Base-by-base conservation (phyloP, 2,888 invertebrate genomes). In the Steinernema carpocapsae region DNA sequence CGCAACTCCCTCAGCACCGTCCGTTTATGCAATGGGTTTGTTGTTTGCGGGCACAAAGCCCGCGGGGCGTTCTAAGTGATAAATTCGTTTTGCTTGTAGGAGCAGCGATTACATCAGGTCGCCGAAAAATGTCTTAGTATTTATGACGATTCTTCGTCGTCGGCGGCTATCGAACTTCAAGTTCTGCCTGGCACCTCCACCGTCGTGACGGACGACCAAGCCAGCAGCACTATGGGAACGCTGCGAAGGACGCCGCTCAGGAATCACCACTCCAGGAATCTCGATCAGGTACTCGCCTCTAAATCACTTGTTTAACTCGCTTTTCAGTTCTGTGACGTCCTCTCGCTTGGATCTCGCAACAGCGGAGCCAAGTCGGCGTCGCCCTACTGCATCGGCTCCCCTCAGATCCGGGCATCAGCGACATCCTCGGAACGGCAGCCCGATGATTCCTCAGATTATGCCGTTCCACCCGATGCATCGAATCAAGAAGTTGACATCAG, bases 81-180 rank as follows among this genome's bases (percentile, higher is more conserved):
- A 72, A 42, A 32, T 52, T 77, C 71, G 26, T 72, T 42, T 78
- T 37, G 10, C 26, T 48, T 37, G 73, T 71, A 83, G 84, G 84
- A 84, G 71, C 73, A 77, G 3, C 74, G 77, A 26, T 75, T 85
- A n/a, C 79, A 81, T 70, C 80, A 81, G 64, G 79, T 78, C 14
- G 85, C 85, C 17, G 83, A 84, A 29, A 81, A 83, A 26, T 85
- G 85, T 75, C 79, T 83, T 12, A 77, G 77, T 19, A 51, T 80
- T 26, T 74, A 76, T 10, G 80, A 77, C 42, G 76, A 74, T 64
- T 64, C 64, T 64, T 64, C 64, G 24, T 70, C 32, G 72, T 71
- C 22, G 72, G 52, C 42, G 73, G 75, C 22, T 1, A 26, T 64
- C 32, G 64, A 64, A 64, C 64, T 64, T n/a, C 64, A 64, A 64